Conservation (phyloP, 2,888 invertebrate genomes). For the Penaeus monodon region DNA sequence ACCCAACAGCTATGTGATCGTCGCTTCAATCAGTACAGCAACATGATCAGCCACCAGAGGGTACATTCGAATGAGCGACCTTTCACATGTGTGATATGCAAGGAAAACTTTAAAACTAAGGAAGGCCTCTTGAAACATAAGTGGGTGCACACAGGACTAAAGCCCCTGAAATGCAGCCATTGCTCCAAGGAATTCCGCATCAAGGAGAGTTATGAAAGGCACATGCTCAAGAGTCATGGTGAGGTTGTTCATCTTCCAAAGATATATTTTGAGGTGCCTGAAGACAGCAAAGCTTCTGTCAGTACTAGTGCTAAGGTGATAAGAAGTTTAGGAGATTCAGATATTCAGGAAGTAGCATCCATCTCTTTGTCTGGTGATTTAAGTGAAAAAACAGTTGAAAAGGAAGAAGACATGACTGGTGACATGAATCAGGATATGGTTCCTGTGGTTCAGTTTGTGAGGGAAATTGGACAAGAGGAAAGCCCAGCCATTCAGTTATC, state of each 20-base stretch:
- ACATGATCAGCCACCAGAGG: conserved; percentile 39
- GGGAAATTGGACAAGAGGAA: neutral
- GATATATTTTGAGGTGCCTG: conserved; percentile 37
- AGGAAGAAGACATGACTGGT: neutral
- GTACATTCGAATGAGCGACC: conserved; percentile 25
- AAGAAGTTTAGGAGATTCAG: neutral
- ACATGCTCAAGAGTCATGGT: conserved; percentile 35
- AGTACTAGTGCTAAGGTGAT: neutral
- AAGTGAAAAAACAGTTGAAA: neutral
- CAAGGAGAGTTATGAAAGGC: conserved; percentile 41
- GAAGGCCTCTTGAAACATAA: conserved; percentile 39
- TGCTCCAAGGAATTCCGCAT: conserved; percentile 31
- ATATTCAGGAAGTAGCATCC: neutral
- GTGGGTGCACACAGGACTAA: conserved; percentile 35
- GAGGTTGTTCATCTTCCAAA: conserved; percentile 28
- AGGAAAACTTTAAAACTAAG: conserved; percentile 36
- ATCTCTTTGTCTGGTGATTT: neutral
- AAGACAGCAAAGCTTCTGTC: neutral
- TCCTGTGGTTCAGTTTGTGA: conserved; percentile 36
- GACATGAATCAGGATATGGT: conserved; percentile 2
- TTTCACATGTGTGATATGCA: conserved; percentile 34
- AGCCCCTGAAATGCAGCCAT: conserved; percentile 31
- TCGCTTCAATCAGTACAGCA: conserved; percentile 40
- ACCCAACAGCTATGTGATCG: conserved; percentile 38
- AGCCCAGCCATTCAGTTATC: neutral